Conservation (phyloP, 2,113 vertebrate genomes). For the Lepus americanus region DNA sequence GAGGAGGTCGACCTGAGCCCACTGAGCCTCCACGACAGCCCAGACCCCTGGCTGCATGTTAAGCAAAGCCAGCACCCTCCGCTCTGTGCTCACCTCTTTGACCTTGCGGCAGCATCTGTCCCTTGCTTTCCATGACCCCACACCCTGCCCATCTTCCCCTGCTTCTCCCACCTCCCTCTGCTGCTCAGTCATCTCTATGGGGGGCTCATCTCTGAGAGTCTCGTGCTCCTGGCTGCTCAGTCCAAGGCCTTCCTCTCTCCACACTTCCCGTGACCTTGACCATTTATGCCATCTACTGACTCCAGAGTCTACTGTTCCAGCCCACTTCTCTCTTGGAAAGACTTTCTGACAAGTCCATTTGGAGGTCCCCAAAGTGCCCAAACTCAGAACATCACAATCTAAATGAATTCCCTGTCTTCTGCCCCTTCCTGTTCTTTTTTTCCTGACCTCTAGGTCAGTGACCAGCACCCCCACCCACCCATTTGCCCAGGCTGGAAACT, state of each 20-base stretch:
- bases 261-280: not conserved
- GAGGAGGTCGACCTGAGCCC: too few species aligned
- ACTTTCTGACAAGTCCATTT: not conserved
- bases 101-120: not conserved
- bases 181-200: not conserved
- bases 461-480: not conserved
- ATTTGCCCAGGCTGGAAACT: not conserved
- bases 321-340: not conserved
- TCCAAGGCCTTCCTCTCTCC: not conserved
- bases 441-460: not conserved
- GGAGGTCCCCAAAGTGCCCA: not conserved
- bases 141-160: not conserved
- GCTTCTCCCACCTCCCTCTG: not conserved
- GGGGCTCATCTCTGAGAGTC: slow-evolving; percentile 1
- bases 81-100: not conserved
- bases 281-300: not conserved
- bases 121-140: not conserved
- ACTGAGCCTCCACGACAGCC: too few species aligned
- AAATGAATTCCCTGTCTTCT: not conserved
- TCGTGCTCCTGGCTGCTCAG: not conserved
- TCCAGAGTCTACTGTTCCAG: not conserved
- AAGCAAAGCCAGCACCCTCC: not conserved
- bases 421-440: not conserved
- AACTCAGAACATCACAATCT: slow-evolving; percentile 1
- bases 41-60: too few species aligned